phyloP scores from a whole-genome alignment of 2,888 invertebrate genomes.

The Eledone cirrhosa region DNA sequence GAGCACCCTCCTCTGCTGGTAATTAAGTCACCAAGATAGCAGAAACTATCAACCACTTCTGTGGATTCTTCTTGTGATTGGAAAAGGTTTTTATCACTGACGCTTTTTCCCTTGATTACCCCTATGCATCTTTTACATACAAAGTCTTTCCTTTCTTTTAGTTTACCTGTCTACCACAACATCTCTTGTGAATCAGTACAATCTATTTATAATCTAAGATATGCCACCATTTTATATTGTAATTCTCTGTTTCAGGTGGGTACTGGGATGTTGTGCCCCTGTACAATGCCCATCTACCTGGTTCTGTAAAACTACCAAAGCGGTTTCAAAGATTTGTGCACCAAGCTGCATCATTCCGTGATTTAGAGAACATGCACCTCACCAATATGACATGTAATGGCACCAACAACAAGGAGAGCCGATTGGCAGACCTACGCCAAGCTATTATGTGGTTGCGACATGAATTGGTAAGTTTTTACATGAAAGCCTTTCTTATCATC shows the following conservation, averaged over 20 bases:
- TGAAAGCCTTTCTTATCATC: neutral
- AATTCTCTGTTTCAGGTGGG: conserved; percentile 17
- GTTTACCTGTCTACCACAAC: too few species aligned
- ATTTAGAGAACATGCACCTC: conserved; percentile 11
- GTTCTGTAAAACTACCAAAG: conserved; percentile 49
- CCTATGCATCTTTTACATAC: too few species aligned
- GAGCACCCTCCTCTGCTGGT: too few species aligned
- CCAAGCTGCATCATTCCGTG: conserved; percentile 26
- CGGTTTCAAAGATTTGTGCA: conserved; percentile 45
- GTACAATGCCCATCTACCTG: conserved; percentile 42
- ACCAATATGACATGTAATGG: conserved; percentile 29
- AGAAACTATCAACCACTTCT: too few species aligned
- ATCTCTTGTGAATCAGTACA: too few species aligned
- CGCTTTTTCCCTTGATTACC: too few species aligned
- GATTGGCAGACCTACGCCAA: conserved; percentile 49
- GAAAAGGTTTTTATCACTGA: too few species aligned
- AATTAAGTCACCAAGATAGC: too few species aligned
- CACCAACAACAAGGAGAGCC: conserved; percentile 36
- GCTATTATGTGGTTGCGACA: conserved; percentile 57
- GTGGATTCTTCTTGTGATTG: too few species aligned
- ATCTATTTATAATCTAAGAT: too few species aligned
- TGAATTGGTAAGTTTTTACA: conserved; percentile 46
- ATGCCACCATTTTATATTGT: too few species aligned
- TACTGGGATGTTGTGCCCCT: conserved; percentile 19
- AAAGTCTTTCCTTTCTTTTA: too few species aligned